Evolutionary conservation across 2,888 invertebrate genomes (phyloP).

Genomic region (Athetis lepigone): DNA sequence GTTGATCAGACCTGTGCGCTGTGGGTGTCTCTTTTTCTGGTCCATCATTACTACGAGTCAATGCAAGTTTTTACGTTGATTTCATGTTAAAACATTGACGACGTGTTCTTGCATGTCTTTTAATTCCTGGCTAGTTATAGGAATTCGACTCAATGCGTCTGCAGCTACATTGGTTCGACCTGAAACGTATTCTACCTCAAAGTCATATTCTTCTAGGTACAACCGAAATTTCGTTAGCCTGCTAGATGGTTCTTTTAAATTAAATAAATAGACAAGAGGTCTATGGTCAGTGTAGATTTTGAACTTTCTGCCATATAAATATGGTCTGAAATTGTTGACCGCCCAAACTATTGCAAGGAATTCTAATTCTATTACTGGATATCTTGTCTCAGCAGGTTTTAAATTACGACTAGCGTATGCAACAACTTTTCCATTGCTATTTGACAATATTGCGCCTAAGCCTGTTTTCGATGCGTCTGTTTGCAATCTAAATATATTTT

Average conservation of each 20-base stretch:
- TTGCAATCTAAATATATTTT: too few species aligned
- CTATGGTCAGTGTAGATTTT: not conserved
- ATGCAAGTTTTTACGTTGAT: too few species aligned
- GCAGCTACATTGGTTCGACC: not conserved
- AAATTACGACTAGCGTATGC: too few species aligned
- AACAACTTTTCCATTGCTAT: too few species aligned
- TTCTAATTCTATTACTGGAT: not conserved
- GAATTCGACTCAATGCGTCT: not conserved
- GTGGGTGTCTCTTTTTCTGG: too few species aligned
- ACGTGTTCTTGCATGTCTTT: too few species aligned
- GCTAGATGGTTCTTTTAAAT: not conserved
- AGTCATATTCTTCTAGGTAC: not conserved
- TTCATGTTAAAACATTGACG: too few species aligned
- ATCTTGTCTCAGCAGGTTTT: not conserved
- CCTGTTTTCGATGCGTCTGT: too few species aligned
- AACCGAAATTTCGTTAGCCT: not conserved
- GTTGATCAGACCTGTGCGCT: too few species aligned
- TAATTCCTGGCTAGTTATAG: too few species aligned
- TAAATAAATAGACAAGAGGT: not conserved
- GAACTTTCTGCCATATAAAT: not conserved
- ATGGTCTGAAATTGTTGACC: not conserved
- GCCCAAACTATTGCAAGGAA: not conserved
- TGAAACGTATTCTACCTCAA: not conserved
- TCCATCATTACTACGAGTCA: too few species aligned
- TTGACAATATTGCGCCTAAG: too few species aligned